phyloP scores from a whole-genome alignment of 2,888 invertebrate species.

The Megastigmus dorsalis region DNA sequence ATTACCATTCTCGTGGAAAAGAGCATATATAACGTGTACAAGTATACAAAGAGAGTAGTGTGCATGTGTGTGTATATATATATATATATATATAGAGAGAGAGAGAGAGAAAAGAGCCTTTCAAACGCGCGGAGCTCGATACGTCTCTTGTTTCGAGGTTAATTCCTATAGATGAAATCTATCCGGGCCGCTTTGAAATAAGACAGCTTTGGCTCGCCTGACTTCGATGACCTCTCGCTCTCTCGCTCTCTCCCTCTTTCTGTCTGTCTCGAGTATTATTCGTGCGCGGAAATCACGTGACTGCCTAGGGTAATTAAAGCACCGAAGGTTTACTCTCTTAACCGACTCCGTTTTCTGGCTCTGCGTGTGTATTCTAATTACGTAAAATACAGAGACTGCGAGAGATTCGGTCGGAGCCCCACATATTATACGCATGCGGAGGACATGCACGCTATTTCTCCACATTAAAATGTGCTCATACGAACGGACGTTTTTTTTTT shows the following conservation, averaged over 20 bases:
- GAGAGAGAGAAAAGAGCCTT: constrained; percentile 40
- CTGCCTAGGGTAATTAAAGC: constrained; percentile 37
- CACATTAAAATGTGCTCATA: neutral
- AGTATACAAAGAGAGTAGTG: too few species aligned
- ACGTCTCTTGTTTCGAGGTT: constrained; percentile 46
- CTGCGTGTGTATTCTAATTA: neutral
- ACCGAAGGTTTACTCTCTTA: constrained; percentile 12
- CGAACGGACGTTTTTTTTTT: neutral
- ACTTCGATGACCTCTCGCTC: constrained; percentile 22
- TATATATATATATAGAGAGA: too few species aligned
- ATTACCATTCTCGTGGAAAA: constrained; percentile 45
- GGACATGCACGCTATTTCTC: constrained; percentile 8
- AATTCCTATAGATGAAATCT: constrained; percentile 34
- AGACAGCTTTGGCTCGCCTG: constrained; percentile 13
- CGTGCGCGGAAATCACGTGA: too few species aligned
- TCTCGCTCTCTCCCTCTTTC: neutral
- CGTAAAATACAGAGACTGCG: too few species aligned
- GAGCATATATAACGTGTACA: neutral
- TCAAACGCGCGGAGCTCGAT: constrained; percentile 25
- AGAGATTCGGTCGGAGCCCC: neutral
- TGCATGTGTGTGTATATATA: neutral
- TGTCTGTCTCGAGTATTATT: too few species aligned
- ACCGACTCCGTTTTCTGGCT: neutral
- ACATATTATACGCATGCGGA: neutral
- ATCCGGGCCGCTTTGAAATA: constrained; percentile 22